Percentiles rank a stretch among this genome's conserved stretches.
phyloP scores from a whole-genome alignment of 2,797 vertebrate genomes.

The Centropyge bicolor region DNA sequence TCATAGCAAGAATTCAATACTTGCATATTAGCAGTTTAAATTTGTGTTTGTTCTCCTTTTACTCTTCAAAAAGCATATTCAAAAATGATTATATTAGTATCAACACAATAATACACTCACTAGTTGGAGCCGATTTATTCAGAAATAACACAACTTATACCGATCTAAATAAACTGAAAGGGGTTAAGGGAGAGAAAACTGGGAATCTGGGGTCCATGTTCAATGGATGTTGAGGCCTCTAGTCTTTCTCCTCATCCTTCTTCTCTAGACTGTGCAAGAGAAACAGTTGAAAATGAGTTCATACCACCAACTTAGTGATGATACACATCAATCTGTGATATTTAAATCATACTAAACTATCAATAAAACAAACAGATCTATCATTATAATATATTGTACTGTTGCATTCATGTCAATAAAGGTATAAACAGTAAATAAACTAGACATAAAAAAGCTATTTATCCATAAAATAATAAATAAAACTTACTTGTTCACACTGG shows the following conservation, averaged over 20 bases:
- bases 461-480: constrained; percentile 27
- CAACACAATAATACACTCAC: background rate
- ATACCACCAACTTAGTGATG: background rate
- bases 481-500: constrained; percentile 40
- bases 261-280: constrained; percentile 9
- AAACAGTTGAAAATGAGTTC: constrained; percentile 1
- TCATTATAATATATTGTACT: background rate
- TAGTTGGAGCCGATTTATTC: background rate
- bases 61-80: background rate
- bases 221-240: background rate
- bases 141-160: background rate
- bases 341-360: background rate
- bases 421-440: background rate
- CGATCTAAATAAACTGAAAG: background rate
- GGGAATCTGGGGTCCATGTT: background rate
- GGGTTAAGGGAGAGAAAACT: background rate
- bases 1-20: background rate
- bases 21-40: background rate
- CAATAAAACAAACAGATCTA: background rate
- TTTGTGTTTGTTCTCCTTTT: background rate
- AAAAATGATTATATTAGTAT: no score
- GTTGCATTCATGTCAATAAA: background rate
- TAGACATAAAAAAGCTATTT: background rate
- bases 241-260: constrained; percentile 13
- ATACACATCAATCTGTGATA: background rate